phyloP scores from a whole-genome alignment of 1,140 invertebrate genomes.

The Whitmania pigra region DNA sequence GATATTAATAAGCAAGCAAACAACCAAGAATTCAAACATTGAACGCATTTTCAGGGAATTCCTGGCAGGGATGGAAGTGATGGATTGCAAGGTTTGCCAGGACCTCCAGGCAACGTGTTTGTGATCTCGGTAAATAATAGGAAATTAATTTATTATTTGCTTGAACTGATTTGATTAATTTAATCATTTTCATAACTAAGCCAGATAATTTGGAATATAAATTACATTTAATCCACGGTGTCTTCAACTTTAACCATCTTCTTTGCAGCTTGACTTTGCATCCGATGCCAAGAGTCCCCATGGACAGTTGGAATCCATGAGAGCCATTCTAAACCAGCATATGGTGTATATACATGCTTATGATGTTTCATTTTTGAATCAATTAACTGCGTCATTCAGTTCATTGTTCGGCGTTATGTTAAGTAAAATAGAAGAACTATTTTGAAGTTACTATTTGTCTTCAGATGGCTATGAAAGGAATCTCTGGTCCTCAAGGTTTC shows the following conservation, averaged over 20 bases:
- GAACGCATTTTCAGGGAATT: slow-evolving; percentile 28
- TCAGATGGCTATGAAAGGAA: slow-evolving; percentile 64
- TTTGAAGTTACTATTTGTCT: slow-evolving; percentile 24
- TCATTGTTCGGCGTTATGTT: too few species aligned
- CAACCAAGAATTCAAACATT: neutral
- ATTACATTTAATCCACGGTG: too few species aligned
- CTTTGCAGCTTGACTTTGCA: slow-evolving; percentile 13
- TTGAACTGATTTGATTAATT: too few species aligned
- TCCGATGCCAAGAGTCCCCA: slow-evolving; percentile 32
- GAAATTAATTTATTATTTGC: neutral
- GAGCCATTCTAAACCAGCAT: slow-evolving; percentile 67
- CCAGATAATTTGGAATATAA: too few species aligned
- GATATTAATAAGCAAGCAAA: slow-evolving; percentile 52
- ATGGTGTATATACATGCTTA: slow-evolving; percentile 50
- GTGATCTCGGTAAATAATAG: slow-evolving; percentile 60
- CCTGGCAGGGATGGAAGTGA: slow-evolving; percentile 55
- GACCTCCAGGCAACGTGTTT: slow-evolving; percentile 70
- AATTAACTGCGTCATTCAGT: too few species aligned
- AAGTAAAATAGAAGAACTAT: too few species aligned
- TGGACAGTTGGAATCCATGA: slow-evolving; percentile 55
- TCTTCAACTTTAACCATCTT: too few species aligned
- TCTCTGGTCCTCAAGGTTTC: slow-evolving; percentile 66
- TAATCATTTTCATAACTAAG: too few species aligned
- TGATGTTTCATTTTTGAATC: neutral
- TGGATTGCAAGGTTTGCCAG: slow-evolving; percentile 55